Evolutionary conservation across 2,113 vertebrate species (phyloP).

Genomic region (Pandion haliaetus): DNA sequence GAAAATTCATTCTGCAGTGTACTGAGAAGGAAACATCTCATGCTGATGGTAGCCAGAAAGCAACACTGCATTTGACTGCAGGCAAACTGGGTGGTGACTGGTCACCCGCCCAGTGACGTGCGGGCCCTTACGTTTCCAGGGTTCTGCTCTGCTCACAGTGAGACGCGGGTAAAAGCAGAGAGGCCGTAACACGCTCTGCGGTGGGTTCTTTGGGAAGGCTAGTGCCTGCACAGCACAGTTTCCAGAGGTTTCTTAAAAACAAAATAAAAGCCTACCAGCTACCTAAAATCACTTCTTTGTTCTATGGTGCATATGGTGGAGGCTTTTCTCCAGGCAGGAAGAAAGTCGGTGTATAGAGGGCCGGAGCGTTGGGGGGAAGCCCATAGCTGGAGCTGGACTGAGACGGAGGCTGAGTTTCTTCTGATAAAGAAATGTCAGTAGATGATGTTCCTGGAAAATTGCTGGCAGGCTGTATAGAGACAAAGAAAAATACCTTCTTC

Average conservation of each 20-base stretch:
- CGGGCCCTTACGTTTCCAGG: neutral
- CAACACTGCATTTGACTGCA: neutral
- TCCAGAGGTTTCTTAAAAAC: neutral
- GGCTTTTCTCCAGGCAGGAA: conserved; percentile 87
- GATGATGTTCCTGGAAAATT: conserved; percentile 71
- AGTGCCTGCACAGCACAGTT: neutral
- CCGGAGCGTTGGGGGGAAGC: conserved; percentile 78
- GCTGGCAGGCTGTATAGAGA: conserved; percentile 71
- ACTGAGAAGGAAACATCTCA: neutral
- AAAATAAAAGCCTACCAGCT: neutral
- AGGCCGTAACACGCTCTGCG: neutral
- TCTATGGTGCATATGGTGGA: conserved; percentile 87
- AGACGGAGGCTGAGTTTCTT: conserved; percentile 77
- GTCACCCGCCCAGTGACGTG: neutral
- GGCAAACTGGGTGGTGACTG: neutral
- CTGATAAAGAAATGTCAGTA: conserved; percentile 76
- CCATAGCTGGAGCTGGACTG: conserved; percentile 78
- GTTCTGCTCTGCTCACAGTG: neutral
- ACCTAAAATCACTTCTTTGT: neutral
- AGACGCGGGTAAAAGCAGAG: neutral
- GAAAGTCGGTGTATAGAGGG: conserved; percentile 73
- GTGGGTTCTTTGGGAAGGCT: neutral
- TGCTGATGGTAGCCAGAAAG: neutral
- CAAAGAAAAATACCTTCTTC: conserved; percentile 19
- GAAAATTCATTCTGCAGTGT: neutral